Conservation (phyloP, 2,113 vertebrate species). For the Antennarius striatus region DNA sequence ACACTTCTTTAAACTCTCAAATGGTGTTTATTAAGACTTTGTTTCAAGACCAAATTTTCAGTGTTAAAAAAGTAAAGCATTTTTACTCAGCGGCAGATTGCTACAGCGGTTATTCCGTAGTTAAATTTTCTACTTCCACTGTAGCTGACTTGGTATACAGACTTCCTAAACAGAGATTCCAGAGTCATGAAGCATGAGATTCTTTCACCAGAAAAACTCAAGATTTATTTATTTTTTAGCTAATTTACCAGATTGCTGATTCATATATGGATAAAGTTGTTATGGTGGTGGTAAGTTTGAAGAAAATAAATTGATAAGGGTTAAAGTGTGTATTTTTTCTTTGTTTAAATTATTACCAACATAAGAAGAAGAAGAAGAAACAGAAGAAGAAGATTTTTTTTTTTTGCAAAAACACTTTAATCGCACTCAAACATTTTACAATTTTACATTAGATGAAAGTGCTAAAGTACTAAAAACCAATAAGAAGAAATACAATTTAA, state of each 20-base stretch:
- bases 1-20: slow-evolving; percentile 55
- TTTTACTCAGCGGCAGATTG: slow-evolving; percentile 20
- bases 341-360: too few species aligned
- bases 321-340: too few species aligned
- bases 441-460: too few species aligned
- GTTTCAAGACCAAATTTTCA: slow-evolving; percentile 46
- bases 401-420: too few species aligned
- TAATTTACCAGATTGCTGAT: not conserved
- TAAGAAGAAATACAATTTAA: too few species aligned
- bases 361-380: too few species aligned
- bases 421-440: too few species aligned
- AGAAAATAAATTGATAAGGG: not conserved
- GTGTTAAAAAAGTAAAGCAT: slow-evolving; percentile 44
- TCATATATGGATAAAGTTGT: not conserved
- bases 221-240: not conserved
- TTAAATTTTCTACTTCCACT: slow-evolving; percentile 18
- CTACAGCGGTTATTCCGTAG: slow-evolving; percentile 19
- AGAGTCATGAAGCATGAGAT: not conserved
- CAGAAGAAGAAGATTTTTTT: too few species aligned
- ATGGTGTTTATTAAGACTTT: slow-evolving; percentile 67
- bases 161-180: not conserved
- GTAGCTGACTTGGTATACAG: not conserved
- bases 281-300: not conserved
- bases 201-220: too few species aligned
- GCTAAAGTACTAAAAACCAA: too few species aligned